phyloP scores from a whole-genome alignment of 2,113 vertebrate species.

The Limanda limanda region DNA sequence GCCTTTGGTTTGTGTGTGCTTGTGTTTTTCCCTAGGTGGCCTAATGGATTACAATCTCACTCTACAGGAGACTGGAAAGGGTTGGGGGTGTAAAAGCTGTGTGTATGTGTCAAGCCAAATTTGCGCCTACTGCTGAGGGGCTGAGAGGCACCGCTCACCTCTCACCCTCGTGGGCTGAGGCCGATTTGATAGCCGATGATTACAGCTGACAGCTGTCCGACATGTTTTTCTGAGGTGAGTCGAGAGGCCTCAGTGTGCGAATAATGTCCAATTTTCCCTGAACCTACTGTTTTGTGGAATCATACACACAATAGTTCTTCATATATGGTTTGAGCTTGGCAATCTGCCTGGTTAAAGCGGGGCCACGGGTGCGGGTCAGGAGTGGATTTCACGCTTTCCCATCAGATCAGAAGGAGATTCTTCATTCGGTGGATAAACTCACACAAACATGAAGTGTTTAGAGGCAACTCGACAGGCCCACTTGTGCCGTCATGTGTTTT shows the following conservation, averaged over 20 bases:
- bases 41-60: conserved; percentile 54
- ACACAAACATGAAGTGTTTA: conserved; percentile 3
- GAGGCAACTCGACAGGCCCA: neutral
- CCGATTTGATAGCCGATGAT: conserved; percentile 56
- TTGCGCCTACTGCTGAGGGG: conserved; percentile 31
- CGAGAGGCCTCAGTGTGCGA: conserved; percentile 36
- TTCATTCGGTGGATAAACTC: conserved; percentile 12
- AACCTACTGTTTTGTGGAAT: conserved; percentile 3
- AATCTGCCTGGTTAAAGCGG: conserved; percentile 6
- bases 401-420: conserved; percentile 6
- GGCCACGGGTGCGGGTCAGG: conserved; percentile 5
- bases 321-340: neutral
- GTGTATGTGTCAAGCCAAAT: conserved; percentile 56
- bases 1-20: too few relatives aligned
- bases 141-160: conserved; percentile 51
- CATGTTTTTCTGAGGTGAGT: conserved; percentile 49
- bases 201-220: conserved; percentile 62
- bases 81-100: conserved; percentile 48
- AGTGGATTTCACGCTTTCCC: conserved; percentile 30
- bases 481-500: neutral
- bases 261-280: conserved; percentile 32
- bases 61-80: conserved; percentile 40
- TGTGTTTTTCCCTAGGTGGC: neutral
- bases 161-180: conserved; percentile 40
- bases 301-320: neutral